Conservation (phyloP, 37 sponge, comb jelly and placozoan genomes). For the Ephydatia muelleri region DNA sequence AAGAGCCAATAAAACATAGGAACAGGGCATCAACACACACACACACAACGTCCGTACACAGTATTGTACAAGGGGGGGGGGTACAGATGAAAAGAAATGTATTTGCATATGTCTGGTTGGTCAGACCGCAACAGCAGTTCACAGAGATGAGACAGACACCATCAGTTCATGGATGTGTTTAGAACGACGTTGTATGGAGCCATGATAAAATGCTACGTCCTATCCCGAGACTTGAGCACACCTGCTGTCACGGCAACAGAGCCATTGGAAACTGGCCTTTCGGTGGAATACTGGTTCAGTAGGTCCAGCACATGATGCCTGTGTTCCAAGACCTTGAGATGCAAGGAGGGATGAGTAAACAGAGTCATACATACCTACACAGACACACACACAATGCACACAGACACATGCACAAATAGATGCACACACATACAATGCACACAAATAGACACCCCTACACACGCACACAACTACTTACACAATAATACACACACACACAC, state of each 20-base stretch:
- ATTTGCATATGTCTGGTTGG: too few relatives aligned
- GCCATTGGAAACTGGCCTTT: not conserved
- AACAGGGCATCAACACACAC: too few relatives aligned
- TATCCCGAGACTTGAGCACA: too few relatives aligned
- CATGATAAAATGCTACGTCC: too few relatives aligned
- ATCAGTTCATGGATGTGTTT: too few relatives aligned
- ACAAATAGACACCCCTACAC: not conserved
- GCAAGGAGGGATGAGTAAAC: not conserved
- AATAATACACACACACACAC: not conserved
- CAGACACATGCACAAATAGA: not conserved
- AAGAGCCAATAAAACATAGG: too few relatives aligned
- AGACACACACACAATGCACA: not conserved
- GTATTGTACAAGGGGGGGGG: too few relatives aligned
- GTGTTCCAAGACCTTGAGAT: constrained; percentile 42
- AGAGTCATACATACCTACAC: not conserved
- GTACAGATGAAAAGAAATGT: too few relatives aligned
- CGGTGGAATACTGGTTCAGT: constrained; percentile 24
- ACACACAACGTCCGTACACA: not conserved
- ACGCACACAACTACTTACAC: not conserved
- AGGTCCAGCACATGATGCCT: constrained; percentile 35
- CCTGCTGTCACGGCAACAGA: too few relatives aligned
- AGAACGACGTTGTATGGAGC: too few relatives aligned
- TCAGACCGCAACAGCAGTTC: too few relatives aligned
- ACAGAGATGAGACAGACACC: too few relatives aligned
- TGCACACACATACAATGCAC: not conserved